Evolutionary conservation across 2,888 invertebrate genomes (phyloP).

Genomic region (Syritta pipiens): DNA sequence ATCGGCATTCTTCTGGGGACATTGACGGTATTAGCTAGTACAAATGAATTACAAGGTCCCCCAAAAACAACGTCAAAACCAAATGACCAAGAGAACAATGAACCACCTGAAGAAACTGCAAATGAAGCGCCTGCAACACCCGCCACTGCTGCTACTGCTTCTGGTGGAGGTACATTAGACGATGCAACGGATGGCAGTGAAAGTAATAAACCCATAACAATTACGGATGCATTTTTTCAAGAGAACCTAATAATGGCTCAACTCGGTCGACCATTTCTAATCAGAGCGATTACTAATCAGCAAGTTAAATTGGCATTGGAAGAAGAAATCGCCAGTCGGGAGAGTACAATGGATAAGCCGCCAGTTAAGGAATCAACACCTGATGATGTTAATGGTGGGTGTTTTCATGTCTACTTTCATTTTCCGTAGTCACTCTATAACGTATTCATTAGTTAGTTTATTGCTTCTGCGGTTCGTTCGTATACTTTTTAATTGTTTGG

Average conservation of each 20-base stretch:
- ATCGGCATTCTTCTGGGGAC: constrained; percentile 49
- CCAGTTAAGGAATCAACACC: constrained; percentile 76
- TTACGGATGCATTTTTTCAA: constrained; percentile 23
- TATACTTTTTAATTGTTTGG: too few species aligned
- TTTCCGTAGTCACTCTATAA: neutral
- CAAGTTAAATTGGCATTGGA: constrained; percentile 36
- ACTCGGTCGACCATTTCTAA: constrained; percentile 40
- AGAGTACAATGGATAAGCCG: constrained; percentile 25
- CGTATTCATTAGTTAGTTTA: too few species aligned
- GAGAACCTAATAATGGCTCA: constrained; percentile 32
- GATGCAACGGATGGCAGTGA: constrained; percentile 9
- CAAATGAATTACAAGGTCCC: constrained; percentile 58
- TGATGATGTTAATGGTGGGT: constrained; percentile 83
- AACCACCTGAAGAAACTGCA: constrained; percentile 19
- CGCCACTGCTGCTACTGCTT: neutral
- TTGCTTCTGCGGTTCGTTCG: too few species aligned
- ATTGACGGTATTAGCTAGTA: constrained; percentile 8
- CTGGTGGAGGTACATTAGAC: neutral
- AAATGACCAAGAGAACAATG: constrained; percentile 23
- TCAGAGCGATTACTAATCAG: constrained; percentile 41
- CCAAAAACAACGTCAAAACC: constrained; percentile 27
- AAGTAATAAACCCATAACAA: constrained; percentile 20
- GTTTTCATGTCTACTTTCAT: too few species aligned
- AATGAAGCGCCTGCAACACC: neutral
- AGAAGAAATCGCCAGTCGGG: constrained; percentile 24